Evolutionary conservation across 2,888 invertebrate genomes (phyloP).

Genomic region (Hirtodrosophila trivittata): DNA sequence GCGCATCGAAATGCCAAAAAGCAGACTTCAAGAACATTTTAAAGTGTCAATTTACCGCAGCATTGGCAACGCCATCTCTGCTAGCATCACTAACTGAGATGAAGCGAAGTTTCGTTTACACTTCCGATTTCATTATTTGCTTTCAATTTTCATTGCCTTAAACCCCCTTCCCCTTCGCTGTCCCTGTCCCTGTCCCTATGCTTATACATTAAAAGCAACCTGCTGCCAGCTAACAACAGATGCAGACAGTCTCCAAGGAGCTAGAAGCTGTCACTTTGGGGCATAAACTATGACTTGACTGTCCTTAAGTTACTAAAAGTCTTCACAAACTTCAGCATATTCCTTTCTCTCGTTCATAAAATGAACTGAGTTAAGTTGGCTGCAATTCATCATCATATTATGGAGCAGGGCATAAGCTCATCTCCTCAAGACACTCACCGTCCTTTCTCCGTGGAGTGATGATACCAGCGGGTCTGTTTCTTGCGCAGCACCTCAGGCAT

Average conservation of each 20-base stretch:
- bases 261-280: not conserved
- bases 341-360: too few species aligned
- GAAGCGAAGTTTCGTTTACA: constrained; percentile 66
- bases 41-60: constrained; percentile 82
- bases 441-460: constrained; percentile 94
- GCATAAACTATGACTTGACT: constrained; percentile 22
- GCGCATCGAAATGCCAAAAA: constrained; percentile 72
- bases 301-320: too few species aligned
- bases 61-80: constrained; percentile 51
- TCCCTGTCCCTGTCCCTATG: too few species aligned
- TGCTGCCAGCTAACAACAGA: constrained; percentile 28
- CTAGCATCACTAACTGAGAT: constrained; percentile 52
- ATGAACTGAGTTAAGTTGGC: too few species aligned
- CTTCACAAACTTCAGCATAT: not conserved
- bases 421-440: constrained; percentile 84
- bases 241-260: constrained; percentile 51
- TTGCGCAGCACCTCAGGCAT: constrained; percentile 93
- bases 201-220: constrained; percentile 3
- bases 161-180: constrained; percentile 15
- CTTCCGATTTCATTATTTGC: constrained; percentile 72
- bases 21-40: constrained; percentile 77
- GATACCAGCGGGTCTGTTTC: constrained; percentile 93
- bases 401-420: too few species aligned
- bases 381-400: too few species aligned
- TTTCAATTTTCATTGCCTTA: constrained; percentile 66